phyloP scores from a whole-genome alignment of 2,888 invertebrate species.

The Entomobrya multifasciata region DNA sequence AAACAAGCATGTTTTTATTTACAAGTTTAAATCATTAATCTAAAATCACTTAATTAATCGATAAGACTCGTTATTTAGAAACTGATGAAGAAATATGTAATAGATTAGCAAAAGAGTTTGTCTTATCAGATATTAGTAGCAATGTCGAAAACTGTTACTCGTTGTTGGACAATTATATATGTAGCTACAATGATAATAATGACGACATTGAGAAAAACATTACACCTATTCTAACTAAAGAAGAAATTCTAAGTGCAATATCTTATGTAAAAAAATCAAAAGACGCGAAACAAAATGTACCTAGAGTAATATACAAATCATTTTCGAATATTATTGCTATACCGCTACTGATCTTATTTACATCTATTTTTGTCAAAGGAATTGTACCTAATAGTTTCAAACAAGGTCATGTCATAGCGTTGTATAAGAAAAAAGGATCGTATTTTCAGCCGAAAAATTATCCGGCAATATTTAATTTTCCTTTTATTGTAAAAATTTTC shows the following conservation, averaged over 20 bases:
- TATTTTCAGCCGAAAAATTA: not conserved
- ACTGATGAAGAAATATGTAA: not conserved
- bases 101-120: not conserved
- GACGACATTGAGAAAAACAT: too few species aligned
- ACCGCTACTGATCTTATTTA: not conserved
- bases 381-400: not conserved
- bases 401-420: not conserved
- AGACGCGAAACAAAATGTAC: not conserved
- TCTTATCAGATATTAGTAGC: not conserved
- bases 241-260: not conserved
- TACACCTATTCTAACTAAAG: not conserved
- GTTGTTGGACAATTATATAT: not conserved
- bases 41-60: not conserved
- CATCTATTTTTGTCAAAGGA: not conserved
- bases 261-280: not conserved
- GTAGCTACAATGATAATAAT: not conserved
- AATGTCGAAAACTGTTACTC: not conserved
- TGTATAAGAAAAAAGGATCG: constrained; percentile 1
- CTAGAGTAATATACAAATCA: not conserved
- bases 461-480: constrained; percentile 4
- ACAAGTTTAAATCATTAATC: too few species aligned
- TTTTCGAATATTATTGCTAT: not conserved
- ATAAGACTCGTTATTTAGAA: not conserved
- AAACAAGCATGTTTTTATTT: too few species aligned
- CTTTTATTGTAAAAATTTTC: constrained; percentile 15